Conservation (phyloP, 2,113 vertebrate genomes). For the Bothrops jararaca region DNA sequence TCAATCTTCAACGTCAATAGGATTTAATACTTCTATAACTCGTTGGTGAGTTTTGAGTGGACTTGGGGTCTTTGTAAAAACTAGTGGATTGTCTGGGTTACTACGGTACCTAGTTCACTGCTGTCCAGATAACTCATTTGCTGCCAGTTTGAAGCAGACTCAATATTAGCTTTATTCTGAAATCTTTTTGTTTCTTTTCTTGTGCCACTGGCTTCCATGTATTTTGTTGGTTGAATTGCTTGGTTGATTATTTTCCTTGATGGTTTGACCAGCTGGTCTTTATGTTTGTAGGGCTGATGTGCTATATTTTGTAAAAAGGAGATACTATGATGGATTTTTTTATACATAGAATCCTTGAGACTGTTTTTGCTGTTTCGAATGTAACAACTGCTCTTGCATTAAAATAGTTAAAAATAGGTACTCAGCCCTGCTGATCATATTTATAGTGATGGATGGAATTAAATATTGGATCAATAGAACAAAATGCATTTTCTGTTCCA, state of each 20-base stretch:
- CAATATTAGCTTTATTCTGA: background rate
- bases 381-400: background rate
- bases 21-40: background rate
- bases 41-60: background rate
- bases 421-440: background rate
- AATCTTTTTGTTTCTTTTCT: background rate
- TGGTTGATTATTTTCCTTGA: background rate
- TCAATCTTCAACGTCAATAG: background rate
- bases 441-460: background rate
- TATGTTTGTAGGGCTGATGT: background rate
- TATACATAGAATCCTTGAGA: background rate
- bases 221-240: background rate
- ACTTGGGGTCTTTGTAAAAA: background rate
- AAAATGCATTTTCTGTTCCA: background rate
- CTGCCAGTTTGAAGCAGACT: background rate
- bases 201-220: background rate
- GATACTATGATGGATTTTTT: background rate
- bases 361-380: background rate
- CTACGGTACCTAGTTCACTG: background rate
- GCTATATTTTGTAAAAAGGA: background rate
- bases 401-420: background rate
- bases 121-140: background rate
- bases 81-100: background rate
- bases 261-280: background rate
- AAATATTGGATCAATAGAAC: background rate